phyloP scores from a whole-genome alignment of 2,113 vertebrate genomes.

The Ascaphus truei region DNA sequence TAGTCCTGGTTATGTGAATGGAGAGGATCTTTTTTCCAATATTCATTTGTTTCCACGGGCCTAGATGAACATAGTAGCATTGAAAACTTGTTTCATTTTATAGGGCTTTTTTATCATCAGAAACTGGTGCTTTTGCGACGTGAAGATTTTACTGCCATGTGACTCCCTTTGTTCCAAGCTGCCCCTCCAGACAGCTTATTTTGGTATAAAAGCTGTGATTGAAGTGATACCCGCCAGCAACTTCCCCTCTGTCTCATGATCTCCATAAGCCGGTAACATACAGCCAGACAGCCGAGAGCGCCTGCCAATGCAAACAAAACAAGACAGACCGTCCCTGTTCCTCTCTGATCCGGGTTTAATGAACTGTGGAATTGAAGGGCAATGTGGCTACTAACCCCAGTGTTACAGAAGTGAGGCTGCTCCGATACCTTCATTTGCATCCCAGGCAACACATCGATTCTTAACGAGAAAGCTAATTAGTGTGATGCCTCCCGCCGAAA shows the following conservation, averaged over 20 bases:
- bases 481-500: not conserved
- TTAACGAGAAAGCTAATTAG: constrained; percentile 27
- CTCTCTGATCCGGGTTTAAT: constrained; percentile 9
- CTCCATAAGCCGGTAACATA: constrained; percentile 6
- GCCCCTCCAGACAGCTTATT: constrained; percentile 21
- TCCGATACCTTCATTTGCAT: constrained; percentile 19
- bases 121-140: not conserved
- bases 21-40: not conserved
- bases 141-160: constrained; percentile 3
- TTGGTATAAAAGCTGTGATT: constrained; percentile 11
- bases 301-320: not conserved
- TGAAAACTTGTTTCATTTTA: not conserved
- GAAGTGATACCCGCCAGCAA: constrained; percentile 9
- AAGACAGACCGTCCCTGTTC: not conserved
- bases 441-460: constrained; percentile 6
- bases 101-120: constrained; percentile 1
- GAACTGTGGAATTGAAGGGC: not conserved
- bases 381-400: constrained; percentile 7
- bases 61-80: not conserved
- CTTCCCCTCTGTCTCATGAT: constrained; percentile 9
- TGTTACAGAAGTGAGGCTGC: not conserved
- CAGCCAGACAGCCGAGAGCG: not conserved
- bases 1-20: not conserved
- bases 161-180: not conserved
- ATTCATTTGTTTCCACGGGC: not conserved